phyloP scores from a whole-genome alignment of 1,140 invertebrate genomes.

The Episyrphus balteatus region DNA sequence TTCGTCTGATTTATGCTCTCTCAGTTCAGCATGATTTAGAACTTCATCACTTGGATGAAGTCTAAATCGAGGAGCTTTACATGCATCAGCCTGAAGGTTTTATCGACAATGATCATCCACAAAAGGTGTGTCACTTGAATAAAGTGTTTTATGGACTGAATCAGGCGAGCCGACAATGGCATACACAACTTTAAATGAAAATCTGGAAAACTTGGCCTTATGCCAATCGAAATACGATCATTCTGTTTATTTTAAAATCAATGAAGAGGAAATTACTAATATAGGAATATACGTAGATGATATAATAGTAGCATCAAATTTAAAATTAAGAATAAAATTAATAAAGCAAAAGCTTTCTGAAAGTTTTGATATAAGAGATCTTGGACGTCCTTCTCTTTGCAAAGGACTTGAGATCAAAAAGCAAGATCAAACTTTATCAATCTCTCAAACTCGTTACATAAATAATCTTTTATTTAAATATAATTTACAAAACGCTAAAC shows the following conservation, averaged over 20 bases:
- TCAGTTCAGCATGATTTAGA: slow-evolving; percentile 10
- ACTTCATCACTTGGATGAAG: slow-evolving; percentile 29
- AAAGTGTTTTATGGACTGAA: slow-evolving; percentile 36
- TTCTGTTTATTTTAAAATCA: slow-evolving; percentile 21
- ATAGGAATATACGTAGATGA: slow-evolving; percentile 18
- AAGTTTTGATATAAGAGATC: slow-evolving; percentile 13
- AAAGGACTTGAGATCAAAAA: slow-evolving; percentile 23
- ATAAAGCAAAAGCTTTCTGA: slow-evolving; percentile 2
- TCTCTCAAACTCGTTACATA: slow-evolving; percentile 30
- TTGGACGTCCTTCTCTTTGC: slow-evolving; percentile 12
- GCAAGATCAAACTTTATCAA: slow-evolving; percentile 13
- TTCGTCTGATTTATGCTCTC: slow-evolving; percentile 5
- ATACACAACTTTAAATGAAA: slow-evolving; percentile 17
- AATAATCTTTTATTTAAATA: slow-evolving; percentile 20
- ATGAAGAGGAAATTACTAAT: not conserved
- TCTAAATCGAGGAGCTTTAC: slow-evolving; percentile 34
- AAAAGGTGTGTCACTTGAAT: slow-evolving; percentile 21
- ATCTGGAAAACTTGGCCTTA: slow-evolving; percentile 16
- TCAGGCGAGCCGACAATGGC: slow-evolving; percentile 24
- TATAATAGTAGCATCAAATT: slow-evolving; percentile 15
- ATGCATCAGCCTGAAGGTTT: slow-evolving; percentile 25
- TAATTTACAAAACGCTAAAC: slow-evolving; percentile 14
- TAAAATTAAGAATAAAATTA: too few species aligned
- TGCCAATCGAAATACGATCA: slow-evolving; percentile 17
- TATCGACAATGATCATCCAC: not conserved